Evolutionary conservation across 2,797 vertebrate genomes (phyloP), one percentile per base, ranked within the genome.

Genomic region (Pagetopsis macropterus): DNA sequence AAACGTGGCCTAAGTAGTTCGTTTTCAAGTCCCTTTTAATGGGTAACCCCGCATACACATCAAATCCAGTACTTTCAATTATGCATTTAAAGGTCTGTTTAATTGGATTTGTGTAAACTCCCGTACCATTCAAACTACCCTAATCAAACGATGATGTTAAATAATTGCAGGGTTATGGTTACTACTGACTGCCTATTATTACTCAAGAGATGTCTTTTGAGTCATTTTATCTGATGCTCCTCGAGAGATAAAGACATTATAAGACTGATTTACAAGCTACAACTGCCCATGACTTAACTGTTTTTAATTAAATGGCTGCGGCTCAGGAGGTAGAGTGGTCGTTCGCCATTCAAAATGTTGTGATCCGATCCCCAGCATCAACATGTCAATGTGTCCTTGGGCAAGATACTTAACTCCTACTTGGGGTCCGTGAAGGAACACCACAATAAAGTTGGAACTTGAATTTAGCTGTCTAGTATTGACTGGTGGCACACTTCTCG

Each of bases 391-490:
- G 6, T 37, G 33, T 37, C 33, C 33, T 37, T 37, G 33, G 33
- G 33, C 33, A 37, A 37, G 33, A 37, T 7, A 37, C 33, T 37
- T 37, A 37, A 37, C 8, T 37, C 33, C 8, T 37, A 7, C 6
- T 6, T 37, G 33, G 8, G 33, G 33, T 37, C 33, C 27, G 27
- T 27, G 27, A 27, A 27, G 5, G 8, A 37, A 37, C 33, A 37
- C 33, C 33, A 37, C 33, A 37, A 37, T 37, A 37, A 37, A 37
- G 8, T 37, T 37, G 33, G 33, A 37, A 37, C 33, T 37, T 37
- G 33, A 37, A 37, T 33, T 37, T 58, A 49, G 37, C 63, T 75
- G 78, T 68, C 79, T 27, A 37, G 43, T 78, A 74, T 65, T 37
- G 2, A 19, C 15, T 50, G 21, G 10, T 62, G 78, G 66, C 70